A percentile compares a stretch with the other conserved stretches of the same genome.
Evolutionary conservation across 2,113 vertebrate species (phyloP).

Genomic region (Antechinus stuartii): DNA sequence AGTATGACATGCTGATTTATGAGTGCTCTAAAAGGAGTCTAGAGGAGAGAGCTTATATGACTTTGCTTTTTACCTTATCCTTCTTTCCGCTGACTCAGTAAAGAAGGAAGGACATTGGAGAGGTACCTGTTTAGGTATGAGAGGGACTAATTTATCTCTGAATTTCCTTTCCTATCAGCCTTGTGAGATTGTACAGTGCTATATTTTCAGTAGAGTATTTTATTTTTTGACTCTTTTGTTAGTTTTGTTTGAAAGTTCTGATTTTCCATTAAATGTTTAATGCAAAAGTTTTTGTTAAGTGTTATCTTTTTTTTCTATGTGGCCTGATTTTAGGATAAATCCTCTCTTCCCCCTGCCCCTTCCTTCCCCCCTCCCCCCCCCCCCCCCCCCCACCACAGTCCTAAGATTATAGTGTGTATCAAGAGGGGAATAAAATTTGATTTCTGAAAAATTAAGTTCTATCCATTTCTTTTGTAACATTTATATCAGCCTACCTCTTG

Average conservation of each 20-base stretch:
- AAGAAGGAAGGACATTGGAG: neutral
- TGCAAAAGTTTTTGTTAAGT: neutral
- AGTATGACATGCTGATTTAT: neutral
- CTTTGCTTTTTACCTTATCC: neutral
- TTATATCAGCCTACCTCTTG: neutral
- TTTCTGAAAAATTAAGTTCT: neutral
- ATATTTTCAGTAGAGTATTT: neutral
- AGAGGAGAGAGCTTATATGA: neutral
- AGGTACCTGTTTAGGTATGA: neutral
- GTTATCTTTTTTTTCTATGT: neutral
- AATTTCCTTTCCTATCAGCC: neutral
- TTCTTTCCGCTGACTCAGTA: neutral
- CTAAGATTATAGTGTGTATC: neutral
- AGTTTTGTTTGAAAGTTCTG: neutral
- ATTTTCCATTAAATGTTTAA: neutral
- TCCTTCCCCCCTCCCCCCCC: too few relatives aligned
- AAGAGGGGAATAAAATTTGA: neutral
- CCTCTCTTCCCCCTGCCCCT: too few relatives aligned
- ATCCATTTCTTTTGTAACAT: neutral
- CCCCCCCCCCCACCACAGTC: neutral
- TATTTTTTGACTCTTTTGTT: neutral
- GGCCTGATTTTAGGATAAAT: neutral
- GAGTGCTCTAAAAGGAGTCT: neutral
- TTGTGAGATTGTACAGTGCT: too few relatives aligned
- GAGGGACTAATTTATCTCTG: neutral